Conservation (phyloP, 2,113 vertebrate genomes). For the Lepus americanus region DNA sequence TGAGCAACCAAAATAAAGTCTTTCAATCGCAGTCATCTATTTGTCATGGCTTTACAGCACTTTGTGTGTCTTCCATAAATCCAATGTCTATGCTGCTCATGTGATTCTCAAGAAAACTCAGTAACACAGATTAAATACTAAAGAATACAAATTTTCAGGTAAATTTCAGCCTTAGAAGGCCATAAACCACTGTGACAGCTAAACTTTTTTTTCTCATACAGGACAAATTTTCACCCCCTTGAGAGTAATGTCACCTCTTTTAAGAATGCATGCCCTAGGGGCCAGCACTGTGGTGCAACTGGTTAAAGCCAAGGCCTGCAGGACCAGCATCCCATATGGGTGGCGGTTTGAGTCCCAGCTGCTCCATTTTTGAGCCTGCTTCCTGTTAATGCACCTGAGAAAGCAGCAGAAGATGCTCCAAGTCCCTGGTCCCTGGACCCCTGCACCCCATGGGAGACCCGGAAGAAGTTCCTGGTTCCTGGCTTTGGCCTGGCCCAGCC, state of each 20-base stretch:
- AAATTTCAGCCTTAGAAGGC: neutral
- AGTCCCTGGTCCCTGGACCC: too few species aligned
- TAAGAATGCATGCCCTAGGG: neutral
- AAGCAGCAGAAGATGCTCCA: too few species aligned
- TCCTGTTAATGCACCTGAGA: too few species aligned
- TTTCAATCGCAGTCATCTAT: neutral
- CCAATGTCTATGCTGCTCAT: neutral
- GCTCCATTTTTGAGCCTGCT: too few species aligned
- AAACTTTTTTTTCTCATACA: neutral
- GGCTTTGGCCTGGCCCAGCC: too few species aligned
- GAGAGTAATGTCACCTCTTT: neutral
- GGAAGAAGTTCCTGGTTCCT: too few species aligned
- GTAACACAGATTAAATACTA: neutral
- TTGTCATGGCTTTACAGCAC: neutral
- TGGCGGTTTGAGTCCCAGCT: too few species aligned
- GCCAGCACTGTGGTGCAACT: too few species aligned
- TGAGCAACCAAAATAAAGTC: slow-evolving; percentile 3
- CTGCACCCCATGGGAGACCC: too few species aligned
- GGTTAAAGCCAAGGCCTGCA: too few species aligned
- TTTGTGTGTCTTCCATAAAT: neutral
- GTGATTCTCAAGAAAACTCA: slow-evolving; percentile 36
- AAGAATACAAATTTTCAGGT: slow-evolving; percentile 16
- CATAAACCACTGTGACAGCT: neutral
- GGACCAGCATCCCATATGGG: too few species aligned
- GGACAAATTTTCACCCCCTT: neutral